Base-by-base conservation (phyloP, 2,113 vertebrate species). In the Phaetusa simplex region DNA sequence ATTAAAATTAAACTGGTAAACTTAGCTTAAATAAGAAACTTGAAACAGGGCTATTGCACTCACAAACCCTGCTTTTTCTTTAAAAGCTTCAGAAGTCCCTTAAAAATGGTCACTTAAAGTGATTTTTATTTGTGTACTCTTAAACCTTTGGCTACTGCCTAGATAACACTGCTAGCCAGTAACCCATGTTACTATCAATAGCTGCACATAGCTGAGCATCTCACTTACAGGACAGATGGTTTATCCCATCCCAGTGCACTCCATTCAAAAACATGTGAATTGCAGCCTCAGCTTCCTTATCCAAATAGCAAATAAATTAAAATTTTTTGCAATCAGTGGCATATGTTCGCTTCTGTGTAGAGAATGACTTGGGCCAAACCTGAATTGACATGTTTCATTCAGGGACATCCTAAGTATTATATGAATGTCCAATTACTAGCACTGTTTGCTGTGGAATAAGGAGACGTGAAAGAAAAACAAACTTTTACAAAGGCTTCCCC, bases 271-370 rank as follows among this genome's bases (percentile, higher is more conserved):
- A 95, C 95, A 97, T 83, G 93, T 76, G 92, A 97, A 98, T 92
- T 21, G 16, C 74, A 59, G 90, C 91, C 94, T 96, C 82, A 90
- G 82, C 76, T 91, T 95, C 89, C 90, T 91, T 53, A 38, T 95
- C 90, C 96, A 97, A 97, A 97, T 80, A 92, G 88, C 93, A 95
- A 97, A 96, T 82, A 95, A 95, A 98, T 97, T 86, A 95, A 89
- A 87, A n/a, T 88, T 97, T 88, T 97, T 94, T 97, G 83, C 81
- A 86, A 96, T 96, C 92, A 96, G 56, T 36, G 86, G 95, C 95
- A 96, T 95, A 97, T 96, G 96, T 96, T 98, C 96, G 83, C 96
- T 96, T 96, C 94, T 97, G 91, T 96, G 93, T 93, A 77, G 92
- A 95, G 66, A 94, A 92, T 36, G 32, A 95, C 88, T 92, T 38